A percentile compares a stretch with the other conserved stretches of the same genome.
These are phyloP conservation scores for Onchidella celtica DNA, from an alignment of 2,888 invertebrate genomes.

Conservation along the genomic window DNA sequence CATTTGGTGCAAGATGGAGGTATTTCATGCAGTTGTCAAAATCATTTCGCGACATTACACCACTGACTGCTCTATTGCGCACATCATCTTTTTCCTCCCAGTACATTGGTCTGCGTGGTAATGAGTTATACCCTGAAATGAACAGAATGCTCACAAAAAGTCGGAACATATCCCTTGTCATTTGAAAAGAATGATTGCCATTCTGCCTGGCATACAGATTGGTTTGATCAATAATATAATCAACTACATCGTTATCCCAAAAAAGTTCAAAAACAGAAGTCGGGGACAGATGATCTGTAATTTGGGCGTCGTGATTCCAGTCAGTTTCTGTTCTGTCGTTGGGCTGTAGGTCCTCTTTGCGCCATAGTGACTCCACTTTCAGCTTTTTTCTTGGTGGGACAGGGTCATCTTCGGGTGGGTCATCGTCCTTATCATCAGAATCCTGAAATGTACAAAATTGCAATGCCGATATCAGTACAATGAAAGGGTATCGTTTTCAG, in stretches of 20 bases:
- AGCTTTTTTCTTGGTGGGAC: background rate
- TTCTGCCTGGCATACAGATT: slow-evolving; percentile 46
- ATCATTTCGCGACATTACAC: slow-evolving; percentile 40
- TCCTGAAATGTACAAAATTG: too few relatives aligned
- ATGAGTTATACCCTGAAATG: slow-evolving; percentile 48
- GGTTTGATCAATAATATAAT: background rate
- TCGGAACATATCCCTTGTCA: slow-evolving; percentile 6
- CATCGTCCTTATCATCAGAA: background rate
- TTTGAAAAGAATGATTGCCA: slow-evolving; percentile 37
- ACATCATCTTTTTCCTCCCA: slow-evolving; percentile 49
- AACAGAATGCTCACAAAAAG: slow-evolving; percentile 47
- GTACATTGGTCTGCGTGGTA: slow-evolving; percentile 42
- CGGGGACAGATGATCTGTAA: background rate
- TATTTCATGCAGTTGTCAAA: slow-evolving; percentile 54
- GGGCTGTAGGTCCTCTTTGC: background rate
- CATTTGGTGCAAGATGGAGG: slow-evolving; percentile 52
- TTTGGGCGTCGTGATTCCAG: background rate
- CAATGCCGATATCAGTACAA: too few relatives aligned
- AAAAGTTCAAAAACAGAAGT: slow-evolving; percentile 43
- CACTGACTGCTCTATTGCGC: slow-evolving; percentile 37
- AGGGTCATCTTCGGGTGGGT: background rate
- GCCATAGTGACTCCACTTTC: background rate
- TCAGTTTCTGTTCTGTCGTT: background rate
- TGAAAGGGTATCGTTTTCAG: too few relatives aligned
- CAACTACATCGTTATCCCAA: slow-evolving; percentile 44